Percentiles rank a stretch among this genome's conserved stretches.
These are phyloP conservation scores for Prietella phreatophila DNA, from an alignment of 2,113 vertebrate species.

Conservation along the genomic window DNA sequence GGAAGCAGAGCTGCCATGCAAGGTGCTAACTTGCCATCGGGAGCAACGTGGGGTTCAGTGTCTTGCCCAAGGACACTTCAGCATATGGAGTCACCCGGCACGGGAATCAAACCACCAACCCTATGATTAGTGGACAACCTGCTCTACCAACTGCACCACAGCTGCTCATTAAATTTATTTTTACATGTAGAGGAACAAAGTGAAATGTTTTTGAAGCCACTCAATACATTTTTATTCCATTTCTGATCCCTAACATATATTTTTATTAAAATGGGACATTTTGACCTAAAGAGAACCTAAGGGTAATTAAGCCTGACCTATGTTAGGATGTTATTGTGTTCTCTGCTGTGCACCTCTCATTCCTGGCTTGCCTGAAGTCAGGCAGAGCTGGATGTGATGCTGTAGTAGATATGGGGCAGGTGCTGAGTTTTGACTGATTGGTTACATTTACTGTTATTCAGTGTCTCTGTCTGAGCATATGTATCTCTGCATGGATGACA, in stretches of 20 bases:
- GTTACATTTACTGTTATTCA: slow-evolving; percentile 36
- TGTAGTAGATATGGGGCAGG: slow-evolving; percentile 1
- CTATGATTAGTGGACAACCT: too few species aligned
- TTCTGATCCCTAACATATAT: not conserved
- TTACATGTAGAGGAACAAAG: not conserved
- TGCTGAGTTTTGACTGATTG: slow-evolving; percentile 35
- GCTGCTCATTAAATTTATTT: too few species aligned
- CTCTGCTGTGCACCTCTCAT: not conserved
- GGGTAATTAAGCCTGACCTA: not conserved
- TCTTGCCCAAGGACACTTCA: too few species aligned
- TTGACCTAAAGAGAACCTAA: not conserved
- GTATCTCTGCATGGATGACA: slow-evolving; percentile 24
- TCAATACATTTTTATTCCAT: not conserved
- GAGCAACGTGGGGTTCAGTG: too few species aligned
- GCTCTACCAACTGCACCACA: too few species aligned
- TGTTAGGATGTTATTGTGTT: not conserved
- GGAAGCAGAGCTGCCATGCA: too few species aligned
- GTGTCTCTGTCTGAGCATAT: not conserved
- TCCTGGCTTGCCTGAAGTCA: slow-evolving; percentile 8
- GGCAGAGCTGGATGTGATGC: slow-evolving; percentile 13
- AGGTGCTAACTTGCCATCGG: too few species aligned
- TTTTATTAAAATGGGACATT: not conserved
- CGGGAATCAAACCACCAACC: too few species aligned
- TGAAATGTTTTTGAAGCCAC: not conserved
- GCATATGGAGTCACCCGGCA: too few species aligned